A percentile compares a stretch with the other conserved stretches of the same genome.
Evolutionary conservation across 1,140 invertebrate species (phyloP).

Genomic region (Neodiprion virginianus): DNA sequence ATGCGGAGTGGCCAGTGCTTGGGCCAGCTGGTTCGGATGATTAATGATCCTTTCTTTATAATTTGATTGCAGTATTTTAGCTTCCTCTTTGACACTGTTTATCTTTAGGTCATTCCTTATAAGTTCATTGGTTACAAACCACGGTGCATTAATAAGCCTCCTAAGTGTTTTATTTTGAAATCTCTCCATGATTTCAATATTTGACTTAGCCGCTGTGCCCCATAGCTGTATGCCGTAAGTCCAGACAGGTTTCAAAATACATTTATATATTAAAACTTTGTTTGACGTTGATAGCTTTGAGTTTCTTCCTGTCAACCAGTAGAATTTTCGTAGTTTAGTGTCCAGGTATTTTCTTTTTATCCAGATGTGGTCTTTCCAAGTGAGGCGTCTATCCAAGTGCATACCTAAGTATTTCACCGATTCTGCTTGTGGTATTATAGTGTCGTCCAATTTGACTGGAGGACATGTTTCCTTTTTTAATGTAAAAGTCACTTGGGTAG

Average conservation of each 20-base stretch:
- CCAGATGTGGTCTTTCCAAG: constrained; percentile 19
- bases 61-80: neutral
- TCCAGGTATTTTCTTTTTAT: constrained; percentile 30
- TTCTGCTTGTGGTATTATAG: constrained; percentile 22
- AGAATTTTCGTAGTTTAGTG: constrained; percentile 32
- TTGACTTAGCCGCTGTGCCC: constrained; percentile 30
- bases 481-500: constrained; percentile 34
- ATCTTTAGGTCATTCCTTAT: neutral
- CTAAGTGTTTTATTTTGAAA: constrained; percentile 34
- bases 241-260: constrained; percentile 40
- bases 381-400: constrained; percentile 20
- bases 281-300: constrained; percentile 32
- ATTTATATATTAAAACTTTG: constrained; percentile 39
- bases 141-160: constrained; percentile 30
- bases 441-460: constrained; percentile 10
- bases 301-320: constrained; percentile 32
- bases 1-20: neutral
- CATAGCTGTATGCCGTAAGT: constrained; percentile 39
- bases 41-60: neutral
- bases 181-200: constrained; percentile 29
- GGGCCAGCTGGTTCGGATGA: neutral
- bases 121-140: constrained; percentile 15
- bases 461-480: constrained; percentile 29
- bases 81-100: neutral
- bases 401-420: constrained; percentile 22